phyloP scores from a whole-genome alignment of 2,888 invertebrate genomes.

The Tubiluchus corallicola region DNA sequence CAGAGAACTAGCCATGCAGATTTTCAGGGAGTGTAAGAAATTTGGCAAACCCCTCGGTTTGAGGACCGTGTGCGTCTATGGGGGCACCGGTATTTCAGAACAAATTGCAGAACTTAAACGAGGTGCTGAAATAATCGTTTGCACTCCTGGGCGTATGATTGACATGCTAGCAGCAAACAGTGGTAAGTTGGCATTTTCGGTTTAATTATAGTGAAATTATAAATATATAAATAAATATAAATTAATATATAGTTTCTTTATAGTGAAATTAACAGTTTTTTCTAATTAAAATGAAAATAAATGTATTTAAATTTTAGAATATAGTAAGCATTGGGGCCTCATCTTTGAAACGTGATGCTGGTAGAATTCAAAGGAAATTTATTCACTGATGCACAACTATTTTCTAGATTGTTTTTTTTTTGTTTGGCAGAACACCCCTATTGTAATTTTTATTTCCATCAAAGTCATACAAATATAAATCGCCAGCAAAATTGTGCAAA shows the following conservation, averaged over 20 bases:
- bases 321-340: not conserved
- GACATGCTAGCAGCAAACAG: constrained; percentile 98
- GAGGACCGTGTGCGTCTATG: constrained; percentile 87
- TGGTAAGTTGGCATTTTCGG: constrained; percentile 34
- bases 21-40: constrained; percentile 81
- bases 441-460: no score
- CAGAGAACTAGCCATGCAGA: constrained; percentile 94
- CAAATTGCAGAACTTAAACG: constrained; percentile 66
- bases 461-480: no score
- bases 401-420: no score
- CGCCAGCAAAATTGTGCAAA: no score
- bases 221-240: not conserved
- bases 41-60: constrained; percentile 68
- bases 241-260: not conserved
- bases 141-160: constrained; percentile 98
- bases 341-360: no score
- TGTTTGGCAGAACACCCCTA: no score
- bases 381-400: no score
- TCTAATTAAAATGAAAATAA: not conserved
- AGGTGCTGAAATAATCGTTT: constrained; percentile 94
- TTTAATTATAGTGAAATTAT: constrained; percentile 15
- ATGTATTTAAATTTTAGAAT: constrained; percentile 8
- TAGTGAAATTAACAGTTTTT: not conserved
- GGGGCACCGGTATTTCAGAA: constrained; percentile 78
- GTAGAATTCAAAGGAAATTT: no score